Conservation (phyloP, 2,797 vertebrate genomes). For the Phrynocephalus forsythii region DNA sequence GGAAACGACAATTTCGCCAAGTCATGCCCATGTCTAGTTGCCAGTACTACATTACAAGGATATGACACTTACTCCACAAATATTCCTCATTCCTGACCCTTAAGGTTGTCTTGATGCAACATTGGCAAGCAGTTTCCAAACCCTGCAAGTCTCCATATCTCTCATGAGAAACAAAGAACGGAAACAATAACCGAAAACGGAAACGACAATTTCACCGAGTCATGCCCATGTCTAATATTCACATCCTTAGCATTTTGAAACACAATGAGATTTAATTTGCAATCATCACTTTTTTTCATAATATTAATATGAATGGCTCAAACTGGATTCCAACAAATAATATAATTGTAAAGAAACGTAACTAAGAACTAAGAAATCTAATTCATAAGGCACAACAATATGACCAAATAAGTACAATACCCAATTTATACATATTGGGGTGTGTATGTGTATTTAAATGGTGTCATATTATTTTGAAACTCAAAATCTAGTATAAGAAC, state of each 20-base stretch:
- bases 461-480: background rate
- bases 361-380: background rate
- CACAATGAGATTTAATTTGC: background rate
- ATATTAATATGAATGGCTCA: background rate
- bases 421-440: too few relatives aligned
- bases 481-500: background rate
- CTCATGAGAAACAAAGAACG: too few relatives aligned
- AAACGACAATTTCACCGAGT: too few relatives aligned
- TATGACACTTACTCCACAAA: too few relatives aligned
- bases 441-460: background rate
- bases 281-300: background rate
- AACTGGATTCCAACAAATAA: background rate
- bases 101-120: too few relatives aligned
- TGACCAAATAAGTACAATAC: background rate
- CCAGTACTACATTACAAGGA: too few relatives aligned
- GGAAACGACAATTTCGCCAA: too few relatives aligned
- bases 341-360: background rate
- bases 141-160: too few relatives aligned
- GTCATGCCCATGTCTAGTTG: too few relatives aligned
- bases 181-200: too few relatives aligned
- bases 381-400: background rate
- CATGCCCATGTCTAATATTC: background rate
- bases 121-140: too few relatives aligned
- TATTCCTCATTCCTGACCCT: too few relatives aligned
- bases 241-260: background rate